Conservation (phyloP, 92 coral and sea anemone genomes). For the Siderastrea radians region DNA sequence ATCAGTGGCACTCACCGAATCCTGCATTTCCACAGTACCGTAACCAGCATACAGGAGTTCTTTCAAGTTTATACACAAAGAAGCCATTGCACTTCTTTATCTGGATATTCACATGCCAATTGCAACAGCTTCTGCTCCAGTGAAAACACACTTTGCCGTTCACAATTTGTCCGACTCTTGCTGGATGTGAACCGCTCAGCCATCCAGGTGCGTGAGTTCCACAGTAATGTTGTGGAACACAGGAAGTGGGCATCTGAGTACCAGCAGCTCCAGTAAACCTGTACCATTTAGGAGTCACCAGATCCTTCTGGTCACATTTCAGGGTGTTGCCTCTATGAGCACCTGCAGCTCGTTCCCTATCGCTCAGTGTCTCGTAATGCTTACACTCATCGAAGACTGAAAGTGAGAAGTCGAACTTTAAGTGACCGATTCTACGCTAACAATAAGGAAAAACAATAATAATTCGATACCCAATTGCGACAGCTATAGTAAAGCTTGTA, state of each 20-base stretch:
- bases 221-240: constrained; percentile 64
- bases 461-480: too few species aligned
- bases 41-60: constrained; percentile 27
- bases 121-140: constrained; percentile 53
- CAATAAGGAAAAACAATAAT: too few species aligned
- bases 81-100: constrained; percentile 61
- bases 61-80: constrained; percentile 61
- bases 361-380: constrained; percentile 10
- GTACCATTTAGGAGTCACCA: constrained; percentile 65
- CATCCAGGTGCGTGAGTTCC: constrained; percentile 80
- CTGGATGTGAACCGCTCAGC: constrained; percentile 63
- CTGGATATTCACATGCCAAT: constrained; percentile 53
- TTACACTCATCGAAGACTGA: constrained; percentile 22
- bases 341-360: constrained; percentile 34
- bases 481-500: too few species aligned
- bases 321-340: constrained; percentile 17
- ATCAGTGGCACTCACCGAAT: background rate
- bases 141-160: constrained; percentile 66
- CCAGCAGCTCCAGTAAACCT: constrained; percentile 82
- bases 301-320: constrained; percentile 47
- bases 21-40: constrained; percentile 34
- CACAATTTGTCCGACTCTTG: constrained; percentile 44
- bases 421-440: too few species aligned
- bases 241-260: constrained; percentile 61
- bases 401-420: background rate